phyloP scores from a whole-genome alignment of 30 jellyfish, hydroid and myxozoan genomes.

The Cassiopea andromeda region DNA sequence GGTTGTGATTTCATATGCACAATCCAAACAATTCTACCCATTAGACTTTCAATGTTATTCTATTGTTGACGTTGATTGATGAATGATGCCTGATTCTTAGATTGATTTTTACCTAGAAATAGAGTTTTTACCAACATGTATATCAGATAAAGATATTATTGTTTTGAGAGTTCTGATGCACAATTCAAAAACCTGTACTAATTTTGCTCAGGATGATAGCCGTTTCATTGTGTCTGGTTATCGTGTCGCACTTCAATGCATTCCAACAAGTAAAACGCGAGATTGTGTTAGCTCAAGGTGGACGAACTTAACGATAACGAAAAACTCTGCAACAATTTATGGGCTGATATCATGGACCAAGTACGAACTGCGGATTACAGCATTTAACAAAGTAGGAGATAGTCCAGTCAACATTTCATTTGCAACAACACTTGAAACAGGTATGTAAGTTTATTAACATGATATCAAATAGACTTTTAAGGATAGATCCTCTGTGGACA shows the following conservation, averaged over 20 bases:
- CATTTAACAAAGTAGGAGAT: constrained; percentile 51
- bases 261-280: constrained; percentile 31
- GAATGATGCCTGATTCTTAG: too few species aligned
- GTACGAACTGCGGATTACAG: constrained; percentile 39
- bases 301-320: constrained; percentile 3
- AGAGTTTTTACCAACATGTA: too few species aligned
- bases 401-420: constrained; percentile 15
- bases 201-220: neutral
- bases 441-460: neutral
- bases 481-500: too few species aligned
- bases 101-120: too few species aligned
- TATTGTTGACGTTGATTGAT: too few species aligned
- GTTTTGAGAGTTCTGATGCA: neutral
- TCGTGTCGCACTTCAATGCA: constrained; percentile 31
- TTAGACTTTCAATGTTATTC: too few species aligned
- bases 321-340: neutral
- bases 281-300: constrained; percentile 9
- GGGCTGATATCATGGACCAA: constrained; percentile 55
- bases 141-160: too few species aligned
- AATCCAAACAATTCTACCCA: too few species aligned
- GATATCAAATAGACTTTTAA: too few species aligned
- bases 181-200: neutral
- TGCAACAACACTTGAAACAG: constrained; percentile 47
- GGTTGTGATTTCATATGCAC: too few species aligned
- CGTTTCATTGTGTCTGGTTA: constrained; percentile 48